Evolutionary conservation across 2,113 vertebrate species (phyloP).

Genomic region (human (Homo sapiens)): GRCh38 chr12:98928501-98929000

Average conservation of each 20-base stretch:
- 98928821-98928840: not conserved
- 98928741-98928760: conserved; percentile 6
- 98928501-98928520: not conserved
- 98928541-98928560: not conserved
- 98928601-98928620: not conserved
- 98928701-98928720: not conserved
- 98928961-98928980: not conserved
- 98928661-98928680: not conserved
- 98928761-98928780: not conserved
- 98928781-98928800: not conserved
- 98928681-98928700: not conserved
- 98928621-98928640: not conserved
- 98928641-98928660: not conserved
- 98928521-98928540: conserved; percentile 18
- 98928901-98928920: not conserved
- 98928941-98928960: not conserved
- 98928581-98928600: not conserved
- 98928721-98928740: not conserved
- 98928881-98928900: not conserved
- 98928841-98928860: not conserved
- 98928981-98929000: not conserved
- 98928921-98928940: not conserved
- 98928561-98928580: not conserved
- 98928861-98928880: not conserved
- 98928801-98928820: not conserved